Conservation (phyloP, 2,113 vertebrate genomes). For the Hippoglossus stenolepis region DNA sequence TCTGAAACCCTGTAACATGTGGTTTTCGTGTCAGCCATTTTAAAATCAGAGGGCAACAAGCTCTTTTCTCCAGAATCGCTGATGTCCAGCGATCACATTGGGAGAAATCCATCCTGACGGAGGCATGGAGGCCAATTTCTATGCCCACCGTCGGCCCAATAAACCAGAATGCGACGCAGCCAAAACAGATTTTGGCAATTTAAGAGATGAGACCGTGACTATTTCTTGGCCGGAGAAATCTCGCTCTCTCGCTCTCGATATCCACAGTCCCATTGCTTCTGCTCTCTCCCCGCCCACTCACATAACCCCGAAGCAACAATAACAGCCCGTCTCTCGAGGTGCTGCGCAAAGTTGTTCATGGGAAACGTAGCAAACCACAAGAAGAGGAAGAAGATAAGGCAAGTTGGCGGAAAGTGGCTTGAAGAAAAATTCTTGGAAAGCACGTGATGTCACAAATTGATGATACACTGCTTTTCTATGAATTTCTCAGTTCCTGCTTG, state of each 20-base stretch:
- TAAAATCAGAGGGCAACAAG: constrained; percentile 10
- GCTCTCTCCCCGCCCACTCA: neutral
- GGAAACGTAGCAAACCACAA: neutral
- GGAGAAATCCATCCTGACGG: constrained; percentile 2
- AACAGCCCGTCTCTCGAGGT: neutral
- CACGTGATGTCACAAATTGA: neutral
- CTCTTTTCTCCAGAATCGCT: neutral
- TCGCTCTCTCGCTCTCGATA: neutral
- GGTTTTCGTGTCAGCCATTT: neutral
- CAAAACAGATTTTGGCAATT: constrained; percentile 34
- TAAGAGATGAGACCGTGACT: constrained; percentile 3
- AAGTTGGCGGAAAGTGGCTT: neutral
- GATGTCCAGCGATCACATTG: neutral
- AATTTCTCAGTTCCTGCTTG: neutral
- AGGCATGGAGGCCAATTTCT: constrained; percentile 17
- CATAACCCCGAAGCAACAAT: constrained; percentile 11
- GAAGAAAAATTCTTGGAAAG: neutral
- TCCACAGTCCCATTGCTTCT: neutral
- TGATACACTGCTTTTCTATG: neutral
- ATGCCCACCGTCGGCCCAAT: constrained; percentile 13
- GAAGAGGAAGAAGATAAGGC: constrained; percentile 1
- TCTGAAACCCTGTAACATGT: neutral
- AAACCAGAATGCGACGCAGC: constrained; percentile 20
- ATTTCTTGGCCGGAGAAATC: constrained; percentile 5
- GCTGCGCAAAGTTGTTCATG: neutral